Base-by-base conservation (phyloP, 2,113 vertebrate genomes). In the Vidua chalybeata region DNA sequence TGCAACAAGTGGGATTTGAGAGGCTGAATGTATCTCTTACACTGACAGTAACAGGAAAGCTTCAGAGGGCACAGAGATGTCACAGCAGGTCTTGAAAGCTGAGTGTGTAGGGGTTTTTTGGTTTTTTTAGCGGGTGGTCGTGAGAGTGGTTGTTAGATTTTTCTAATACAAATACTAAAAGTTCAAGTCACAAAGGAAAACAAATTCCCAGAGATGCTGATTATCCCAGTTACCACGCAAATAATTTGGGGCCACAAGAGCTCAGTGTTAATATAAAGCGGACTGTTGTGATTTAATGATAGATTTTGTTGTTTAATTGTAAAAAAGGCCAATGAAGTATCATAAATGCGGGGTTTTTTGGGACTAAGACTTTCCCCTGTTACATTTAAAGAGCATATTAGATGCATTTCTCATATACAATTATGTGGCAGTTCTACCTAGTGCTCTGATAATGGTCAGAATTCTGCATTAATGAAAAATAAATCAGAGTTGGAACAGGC, bases 401-500 rank as follows among this genome's bases (percentile, higher is more conserved):
- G 28, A 55, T 67, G 8, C 3, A 3, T 90, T 92, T 90, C 59
- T 88, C 8, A 19, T 39, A 6, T 15, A 24, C 15, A 21, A 0
- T 41, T 88, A 21, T 63, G 27, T 85, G 59, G 51, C 61, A 81
- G 6, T 63, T 66, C 33, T 74, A 2, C 48, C 43, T 84, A 71
- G 56, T 2, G 1, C 39, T 63, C 37, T 84, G 86, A 88, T 88
- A 90, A 77, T 51, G 39, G 90, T 93, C 86, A 75, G 73, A 87
- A 78, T 90, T 89, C 73, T 89, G 48, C 37, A 77, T 46, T 83
- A 89, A 78, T 35, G 41, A 84, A 94, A 92, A 93, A 85, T 76
- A 93, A 59, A 63, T 91, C 61, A 12, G 43, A 71, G 24, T 15
- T 87, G 69, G 16, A 84, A 55, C 11, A 81, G 64, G 37, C 24